Conservation (phyloP, 2,797 vertebrate genomes). For the Hydrocynus forskahlii region DNA sequence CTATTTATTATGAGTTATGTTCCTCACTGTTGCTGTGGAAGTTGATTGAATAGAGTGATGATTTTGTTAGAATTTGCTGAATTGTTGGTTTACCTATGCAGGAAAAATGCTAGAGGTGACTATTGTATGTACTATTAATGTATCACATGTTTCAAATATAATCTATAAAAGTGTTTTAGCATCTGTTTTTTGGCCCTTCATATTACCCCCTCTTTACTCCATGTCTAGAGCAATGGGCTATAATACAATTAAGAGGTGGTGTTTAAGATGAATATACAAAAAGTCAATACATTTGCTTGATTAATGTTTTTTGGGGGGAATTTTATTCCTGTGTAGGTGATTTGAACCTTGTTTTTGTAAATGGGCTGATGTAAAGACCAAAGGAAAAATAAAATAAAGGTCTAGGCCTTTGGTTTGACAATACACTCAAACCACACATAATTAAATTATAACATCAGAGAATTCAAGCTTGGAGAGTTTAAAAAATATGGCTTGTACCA, state of each 20-base stretch:
- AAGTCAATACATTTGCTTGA: neutral
- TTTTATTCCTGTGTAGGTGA: neutral
- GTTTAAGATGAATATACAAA: neutral
- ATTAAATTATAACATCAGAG: too few relatives aligned
- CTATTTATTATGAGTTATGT: constrained; percentile 21
- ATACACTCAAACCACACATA: too few relatives aligned
- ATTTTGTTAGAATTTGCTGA: neutral
- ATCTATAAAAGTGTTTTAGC: too few relatives aligned
- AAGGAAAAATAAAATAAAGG: neutral
- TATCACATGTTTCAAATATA: too few relatives aligned
- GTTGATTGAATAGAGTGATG: neutral
- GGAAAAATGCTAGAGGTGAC: too few relatives aligned
- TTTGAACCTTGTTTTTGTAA: neutral
- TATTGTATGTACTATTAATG: neutral
- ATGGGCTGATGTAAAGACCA: neutral
- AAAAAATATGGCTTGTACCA: too few relatives aligned
- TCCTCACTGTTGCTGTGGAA: neutral
- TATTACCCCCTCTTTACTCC: neutral
- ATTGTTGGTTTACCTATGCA: neutral
- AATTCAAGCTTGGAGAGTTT: too few relatives aligned
- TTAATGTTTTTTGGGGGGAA: neutral
- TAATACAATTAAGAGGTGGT: neutral
- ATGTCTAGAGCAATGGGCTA: neutral
- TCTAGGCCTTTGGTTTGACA: too few relatives aligned
- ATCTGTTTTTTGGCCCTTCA: neutral